Base-by-base conservation (phyloP, 1,140 invertebrate genomes). In the Frieseomelitta varia region DNA sequence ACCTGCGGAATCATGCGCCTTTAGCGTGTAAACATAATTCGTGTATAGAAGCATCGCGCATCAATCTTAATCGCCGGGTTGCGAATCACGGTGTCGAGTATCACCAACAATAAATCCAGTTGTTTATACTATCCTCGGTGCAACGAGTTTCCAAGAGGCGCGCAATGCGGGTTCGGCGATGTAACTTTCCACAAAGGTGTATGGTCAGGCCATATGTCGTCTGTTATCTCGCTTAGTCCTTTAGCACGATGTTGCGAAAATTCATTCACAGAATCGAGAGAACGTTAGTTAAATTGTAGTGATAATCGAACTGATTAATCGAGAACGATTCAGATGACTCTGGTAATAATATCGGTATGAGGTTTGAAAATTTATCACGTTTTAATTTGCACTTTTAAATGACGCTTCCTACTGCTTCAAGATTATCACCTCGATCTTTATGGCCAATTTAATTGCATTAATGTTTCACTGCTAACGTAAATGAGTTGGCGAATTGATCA, bases 11-110 rank as follows among this genome's bases (percentile, higher is more conserved):
- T 67, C 61, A 67, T 47, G 72, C 34, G 74, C 75, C 55, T 67
- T 12, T 14, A 81, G 82, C 87, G 86, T 87, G 72, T 85, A 88
- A 84, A 81, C 78, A n/a, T n/a, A 85, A 85, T 76, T 82, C 68
- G 71, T 68, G 68, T 47, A 72, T 69, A 58, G 75, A 47, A 51
- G 21, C 69, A 47, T 61, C 27, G 47, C 56, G 75, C 76, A 79
- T 79, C 76, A 47, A 84, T 84, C 81, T 84, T 84, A 67, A 84
- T 84, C 67, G 12, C 10, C 53, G 55, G 4, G n/a, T n/a, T 19
- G 73, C 53, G 39, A 47, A 63, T n/a, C 63, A 34, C 55, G 21
- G 34, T 27, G 73, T 24, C 65, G 34, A 55, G 10, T 67, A 67
- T 53, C 58, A 55, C 79, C 72, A 79, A 72, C 76, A 39, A 84